phyloP scores from a whole-genome alignment of 1,140 invertebrate species.

The Orussus abietinus region DNA sequence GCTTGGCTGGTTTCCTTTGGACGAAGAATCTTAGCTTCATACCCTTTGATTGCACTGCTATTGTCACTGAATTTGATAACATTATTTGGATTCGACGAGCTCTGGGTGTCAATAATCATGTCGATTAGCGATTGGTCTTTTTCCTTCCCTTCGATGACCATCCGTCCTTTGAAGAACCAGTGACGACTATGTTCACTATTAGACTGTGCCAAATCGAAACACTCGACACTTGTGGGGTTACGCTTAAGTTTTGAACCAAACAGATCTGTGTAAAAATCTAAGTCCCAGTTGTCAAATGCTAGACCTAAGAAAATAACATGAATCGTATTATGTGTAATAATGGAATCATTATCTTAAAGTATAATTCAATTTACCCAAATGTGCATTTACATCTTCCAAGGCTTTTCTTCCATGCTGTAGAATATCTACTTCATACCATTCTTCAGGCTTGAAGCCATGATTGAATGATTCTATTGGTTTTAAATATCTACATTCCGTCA shows the following conservation, averaged over 20 bases:
- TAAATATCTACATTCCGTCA: conserved; percentile 78
- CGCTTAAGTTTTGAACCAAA: conserved; percentile 78
- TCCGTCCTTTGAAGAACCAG: conserved; percentile 91
- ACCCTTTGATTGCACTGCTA: conserved; percentile 92
- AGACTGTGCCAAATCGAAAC: conserved; percentile 97
- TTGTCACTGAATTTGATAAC: conserved; percentile 98
- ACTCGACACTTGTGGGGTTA: conserved; percentile 96
- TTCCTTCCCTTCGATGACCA: conserved; percentile 79
- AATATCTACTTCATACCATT: conserved; percentile 82
- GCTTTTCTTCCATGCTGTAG: conserved; percentile 71
- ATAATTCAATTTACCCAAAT: conserved; percentile 62
- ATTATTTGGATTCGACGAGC: conserved; percentile 85
- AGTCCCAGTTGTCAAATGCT: conserved; percentile 84
- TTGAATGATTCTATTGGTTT: conserved; percentile 67
- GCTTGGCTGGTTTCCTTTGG: conserved; percentile 61
- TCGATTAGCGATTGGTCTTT: conserved; percentile 81
- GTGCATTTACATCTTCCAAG: conserved; percentile 76
- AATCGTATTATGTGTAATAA: conserved; percentile 7
- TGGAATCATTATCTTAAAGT: conserved; percentile 2
- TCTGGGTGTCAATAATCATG: conserved; percentile 90
- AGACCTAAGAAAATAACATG: conserved; percentile 58
- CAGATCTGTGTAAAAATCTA: conserved; percentile 80
- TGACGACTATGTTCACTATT: conserved; percentile 93
- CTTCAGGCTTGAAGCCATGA: conserved; percentile 66
- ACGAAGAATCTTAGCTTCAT: conserved; percentile 61